These are phyloP conservation scores for Schlechtendalia chinensis DNA, from an alignment of 1,140 invertebrate genomes.

Conservation along the genomic window DNA sequence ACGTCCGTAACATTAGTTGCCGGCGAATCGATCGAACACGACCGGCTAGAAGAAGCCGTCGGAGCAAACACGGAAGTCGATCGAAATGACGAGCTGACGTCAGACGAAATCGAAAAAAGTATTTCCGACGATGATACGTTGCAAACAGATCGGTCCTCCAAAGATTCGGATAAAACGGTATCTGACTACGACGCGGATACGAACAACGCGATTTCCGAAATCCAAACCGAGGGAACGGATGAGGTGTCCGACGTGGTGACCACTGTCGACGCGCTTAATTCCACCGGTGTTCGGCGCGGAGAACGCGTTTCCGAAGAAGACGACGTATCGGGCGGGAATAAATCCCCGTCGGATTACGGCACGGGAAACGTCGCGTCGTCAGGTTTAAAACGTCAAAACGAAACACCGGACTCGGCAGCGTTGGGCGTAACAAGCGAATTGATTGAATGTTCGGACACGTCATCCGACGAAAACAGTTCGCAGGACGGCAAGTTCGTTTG, in stretches of 20 bases:
- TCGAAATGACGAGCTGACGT: neutral
- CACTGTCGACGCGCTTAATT: neutral
- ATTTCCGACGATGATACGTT: neutral
- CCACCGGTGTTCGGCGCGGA: neutral
- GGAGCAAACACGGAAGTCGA: neutral
- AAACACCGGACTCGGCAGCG: neutral
- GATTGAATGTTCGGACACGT: too few species aligned
- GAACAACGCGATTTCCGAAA: neutral
- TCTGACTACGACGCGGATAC: neutral
- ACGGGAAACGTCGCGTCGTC: neutral
- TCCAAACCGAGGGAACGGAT: neutral
- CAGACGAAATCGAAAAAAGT: too few species aligned
- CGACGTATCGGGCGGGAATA: neutral
- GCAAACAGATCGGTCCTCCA: neutral
- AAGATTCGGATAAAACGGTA: constrained; percentile 11
- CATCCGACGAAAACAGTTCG: too few species aligned
- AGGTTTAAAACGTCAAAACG: neutral
- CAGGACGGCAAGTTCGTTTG: too few species aligned
- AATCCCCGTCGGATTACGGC: neutral
- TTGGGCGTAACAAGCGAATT: neutral
- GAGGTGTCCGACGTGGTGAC: neutral
- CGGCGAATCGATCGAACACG: neutral
- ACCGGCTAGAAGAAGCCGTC: neutral
- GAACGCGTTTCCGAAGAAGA: neutral
- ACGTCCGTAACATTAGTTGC: neutral